Conservation (phyloP, 2,797 vertebrate species). For the Rhynchonycteris naso region DNA sequence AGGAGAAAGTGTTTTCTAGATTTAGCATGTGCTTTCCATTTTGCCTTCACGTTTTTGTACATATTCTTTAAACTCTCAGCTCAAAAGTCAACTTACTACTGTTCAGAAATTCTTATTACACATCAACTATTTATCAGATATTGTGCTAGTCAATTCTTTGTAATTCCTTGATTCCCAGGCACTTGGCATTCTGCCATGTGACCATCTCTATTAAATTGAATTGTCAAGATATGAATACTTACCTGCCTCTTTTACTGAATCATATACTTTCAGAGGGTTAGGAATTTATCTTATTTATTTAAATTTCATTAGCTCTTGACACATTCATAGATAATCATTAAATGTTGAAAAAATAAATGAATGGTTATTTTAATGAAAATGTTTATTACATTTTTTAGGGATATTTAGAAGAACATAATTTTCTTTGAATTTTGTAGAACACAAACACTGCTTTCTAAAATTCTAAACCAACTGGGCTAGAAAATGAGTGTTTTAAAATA, state of each 20-base stretch:
- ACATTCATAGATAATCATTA: slow-evolving; percentile 22
- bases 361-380: slow-evolving; percentile 51
- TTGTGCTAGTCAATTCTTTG: neutral
- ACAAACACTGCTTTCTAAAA: slow-evolving; percentile 52
- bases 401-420: slow-evolving; percentile 49
- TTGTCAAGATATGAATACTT: slow-evolving; percentile 32
- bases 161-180: neutral
- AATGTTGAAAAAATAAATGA: slow-evolving; percentile 19
- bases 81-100: slow-evolving; percentile 32
- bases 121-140: neutral
- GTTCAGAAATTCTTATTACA: slow-evolving; percentile 32
- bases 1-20: neutral
- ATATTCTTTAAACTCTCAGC: neutral
- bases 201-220: slow-evolving; percentile 6
- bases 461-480: slow-evolving; percentile 49
- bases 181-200: neutral
- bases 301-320: slow-evolving; percentile 33
- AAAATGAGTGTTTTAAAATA: slow-evolving; percentile 72
- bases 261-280: neutral
- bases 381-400: slow-evolving; percentile 40
- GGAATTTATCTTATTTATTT: slow-evolving; percentile 35
- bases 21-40: neutral
- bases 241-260: slow-evolving; percentile 36
- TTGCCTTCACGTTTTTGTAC: neutral
- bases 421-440: slow-evolving; percentile 47